A percentile compares a stretch with the other conserved stretches of the same genome.
phyloP scores from a whole-genome alignment of 2,888 invertebrate species.

The Heliconius hortense region DNA sequence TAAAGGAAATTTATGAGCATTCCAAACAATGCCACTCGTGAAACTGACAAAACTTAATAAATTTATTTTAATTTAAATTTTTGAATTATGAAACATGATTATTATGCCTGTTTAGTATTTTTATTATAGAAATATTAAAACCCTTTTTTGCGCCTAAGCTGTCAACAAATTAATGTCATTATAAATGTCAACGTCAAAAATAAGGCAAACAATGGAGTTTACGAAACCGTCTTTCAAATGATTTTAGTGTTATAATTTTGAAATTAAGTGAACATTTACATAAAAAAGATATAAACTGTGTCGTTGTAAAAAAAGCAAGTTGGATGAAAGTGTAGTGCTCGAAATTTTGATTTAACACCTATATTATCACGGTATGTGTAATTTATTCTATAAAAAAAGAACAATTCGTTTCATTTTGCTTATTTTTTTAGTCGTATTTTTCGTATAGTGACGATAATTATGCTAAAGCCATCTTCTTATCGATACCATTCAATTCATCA shows the following conservation, averaged over 20 bases:
- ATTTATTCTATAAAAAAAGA: not conserved
- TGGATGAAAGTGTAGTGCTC: not conserved
- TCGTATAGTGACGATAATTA: not conserved
- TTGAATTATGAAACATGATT: no score
- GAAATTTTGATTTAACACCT: not conserved
- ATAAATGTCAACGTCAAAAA: constrained; percentile 27
- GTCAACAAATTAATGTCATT: constrained; percentile 9
- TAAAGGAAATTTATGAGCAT: not conserved
- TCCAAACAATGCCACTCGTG: not conserved
- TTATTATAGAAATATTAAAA: not conserved
- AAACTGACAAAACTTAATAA: not conserved
- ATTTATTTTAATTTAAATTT: no score
- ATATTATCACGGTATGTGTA: constrained; percentile 9
- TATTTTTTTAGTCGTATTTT: not conserved
- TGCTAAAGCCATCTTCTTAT: not conserved
- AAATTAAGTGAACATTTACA: constrained; percentile 5
- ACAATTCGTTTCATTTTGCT: not conserved
- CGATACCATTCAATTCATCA: not conserved
- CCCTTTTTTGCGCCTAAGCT: not conserved
- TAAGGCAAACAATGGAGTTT: constrained; percentile 36
- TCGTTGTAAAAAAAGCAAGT: not conserved
- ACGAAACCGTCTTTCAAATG: constrained; percentile 16
- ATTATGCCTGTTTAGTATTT: not conserved
- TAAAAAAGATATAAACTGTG: not conserved
- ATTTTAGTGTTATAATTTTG: constrained; percentile 8